Percentiles rank a stretch among this genome's conserved stretches.
Evolutionary conservation across 2,113 vertebrate species (phyloP).

Genomic region (Myodes glareolus): DNA sequence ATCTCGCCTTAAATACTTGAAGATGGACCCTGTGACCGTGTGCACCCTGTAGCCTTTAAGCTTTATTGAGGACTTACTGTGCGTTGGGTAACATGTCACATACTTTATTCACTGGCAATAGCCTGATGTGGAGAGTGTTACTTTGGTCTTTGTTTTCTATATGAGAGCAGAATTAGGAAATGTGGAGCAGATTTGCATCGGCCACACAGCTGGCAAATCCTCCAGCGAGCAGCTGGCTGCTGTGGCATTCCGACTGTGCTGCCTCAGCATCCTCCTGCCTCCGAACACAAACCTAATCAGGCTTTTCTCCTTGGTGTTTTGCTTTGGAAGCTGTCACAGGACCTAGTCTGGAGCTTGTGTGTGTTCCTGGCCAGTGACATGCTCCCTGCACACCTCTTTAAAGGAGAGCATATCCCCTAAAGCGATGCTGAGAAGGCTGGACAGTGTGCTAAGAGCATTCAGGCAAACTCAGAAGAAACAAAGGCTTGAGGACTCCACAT

Average conservation of each 20-base stretch:
- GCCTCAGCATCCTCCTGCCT: not conserved
- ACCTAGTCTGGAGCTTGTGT: conserved; percentile 43
- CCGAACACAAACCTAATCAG: conserved; percentile 3
- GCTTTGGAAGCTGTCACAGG: conserved; percentile 32
- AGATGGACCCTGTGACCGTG: not conserved
- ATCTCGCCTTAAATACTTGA: conserved; percentile 38
- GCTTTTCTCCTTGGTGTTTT: conserved; percentile 51
- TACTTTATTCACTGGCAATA: not conserved
- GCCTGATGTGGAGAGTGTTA: not conserved
- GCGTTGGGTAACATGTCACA: not conserved
- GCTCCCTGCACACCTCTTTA: not conserved
- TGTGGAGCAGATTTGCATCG: not conserved
- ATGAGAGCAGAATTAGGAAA: not conserved
- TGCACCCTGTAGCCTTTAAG: not conserved
- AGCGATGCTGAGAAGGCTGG: conserved; percentile 30
- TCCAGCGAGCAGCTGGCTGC: not conserved
- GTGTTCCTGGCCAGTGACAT: conserved; percentile 13
- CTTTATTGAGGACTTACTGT: not conserved
- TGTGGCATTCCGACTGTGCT: not conserved
- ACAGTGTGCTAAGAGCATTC: conserved; percentile 10
- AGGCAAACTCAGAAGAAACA: not conserved
- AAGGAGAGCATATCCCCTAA: conserved; percentile 20
- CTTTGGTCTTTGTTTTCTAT: not conserved
- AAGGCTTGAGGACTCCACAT: not conserved
- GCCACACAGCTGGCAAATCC: not conserved